phyloP scores from a whole-genome alignment of 1,140 invertebrate species.

The Penaeus japonicus region DNA sequence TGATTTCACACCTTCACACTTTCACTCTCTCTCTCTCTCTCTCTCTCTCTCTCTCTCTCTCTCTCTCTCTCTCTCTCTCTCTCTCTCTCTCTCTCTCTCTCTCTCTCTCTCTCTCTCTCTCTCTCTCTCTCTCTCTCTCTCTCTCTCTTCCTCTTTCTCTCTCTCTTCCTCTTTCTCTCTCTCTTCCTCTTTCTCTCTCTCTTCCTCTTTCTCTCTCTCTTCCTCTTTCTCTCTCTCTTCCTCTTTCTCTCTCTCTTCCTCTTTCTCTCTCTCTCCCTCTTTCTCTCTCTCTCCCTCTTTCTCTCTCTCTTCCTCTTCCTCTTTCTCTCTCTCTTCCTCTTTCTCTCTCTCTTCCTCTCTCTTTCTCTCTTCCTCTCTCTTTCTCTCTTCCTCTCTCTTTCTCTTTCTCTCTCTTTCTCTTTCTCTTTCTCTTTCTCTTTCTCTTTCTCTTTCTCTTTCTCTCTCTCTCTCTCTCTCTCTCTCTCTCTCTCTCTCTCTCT shows the following conservation, averaged over 20 bases:
- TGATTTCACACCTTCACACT: background rate
- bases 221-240: background rate
- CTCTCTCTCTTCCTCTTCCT: too few relatives aligned
- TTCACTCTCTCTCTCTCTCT: background rate
- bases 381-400: too few relatives aligned
- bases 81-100: background rate
- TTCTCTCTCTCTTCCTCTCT: too few relatives aligned
- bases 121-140: background rate
- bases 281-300: too few relatives aligned
- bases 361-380: too few relatives aligned
- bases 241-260: background rate
- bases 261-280: background rate
- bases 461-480: too few relatives aligned
- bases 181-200: background rate
- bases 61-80: slow-evolving; percentile 2
- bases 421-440: too few relatives aligned
- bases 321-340: too few relatives aligned
- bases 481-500: too few relatives aligned
- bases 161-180: background rate
- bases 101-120: background rate
- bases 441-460: too few relatives aligned
- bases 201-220: background rate
- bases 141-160: background rate
- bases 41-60: background rate
- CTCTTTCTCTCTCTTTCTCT: too few relatives aligned